Evolutionary conservation across 2,888 invertebrate genomes (phyloP).

Genomic region (Drosophila anomalata): DNA sequence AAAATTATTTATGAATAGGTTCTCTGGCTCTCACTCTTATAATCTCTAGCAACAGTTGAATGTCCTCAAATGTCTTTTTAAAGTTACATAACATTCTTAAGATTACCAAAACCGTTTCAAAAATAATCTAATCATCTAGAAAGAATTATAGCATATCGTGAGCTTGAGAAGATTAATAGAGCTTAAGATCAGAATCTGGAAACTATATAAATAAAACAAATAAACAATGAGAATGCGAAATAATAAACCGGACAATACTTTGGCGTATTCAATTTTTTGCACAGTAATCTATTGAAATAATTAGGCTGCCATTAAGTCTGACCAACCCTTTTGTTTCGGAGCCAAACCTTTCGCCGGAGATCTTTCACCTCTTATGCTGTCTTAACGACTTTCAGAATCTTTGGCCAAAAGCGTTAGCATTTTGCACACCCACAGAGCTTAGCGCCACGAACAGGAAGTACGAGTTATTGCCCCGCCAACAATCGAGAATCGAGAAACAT

Average conservation of each 20-base stretch:
- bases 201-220: not conserved
- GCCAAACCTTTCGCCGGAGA: conserved; percentile 25
- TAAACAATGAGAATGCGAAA: not conserved
- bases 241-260: not conserved
- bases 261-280: conserved; percentile 1
- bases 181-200: not conserved
- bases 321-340: conserved; percentile 22
- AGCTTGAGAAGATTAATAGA: conserved; percentile 14
- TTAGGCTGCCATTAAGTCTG: conserved; percentile 9
- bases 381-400: conserved; percentile 25
- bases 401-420: conserved; percentile 42
- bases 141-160: not conserved
- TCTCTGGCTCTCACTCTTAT: not conserved
- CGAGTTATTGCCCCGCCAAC: conserved; percentile 57
- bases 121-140: conserved; percentile 3
- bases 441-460: conserved; percentile 71
- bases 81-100: conserved; percentile 7
- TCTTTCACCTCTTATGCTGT: conserved; percentile 56
- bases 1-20: not conserved
- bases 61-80: not conserved
- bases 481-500: conserved; percentile 56
- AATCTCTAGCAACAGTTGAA: conserved; percentile 8
- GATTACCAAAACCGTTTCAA: conserved; percentile 10
- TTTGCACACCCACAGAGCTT: conserved; percentile 72
- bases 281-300: conserved; percentile 8